These are phyloP conservation scores for Eubucco bourcierii DNA, from an alignment of 2,113 vertebrate genomes.

Conservation along the genomic window DNA sequence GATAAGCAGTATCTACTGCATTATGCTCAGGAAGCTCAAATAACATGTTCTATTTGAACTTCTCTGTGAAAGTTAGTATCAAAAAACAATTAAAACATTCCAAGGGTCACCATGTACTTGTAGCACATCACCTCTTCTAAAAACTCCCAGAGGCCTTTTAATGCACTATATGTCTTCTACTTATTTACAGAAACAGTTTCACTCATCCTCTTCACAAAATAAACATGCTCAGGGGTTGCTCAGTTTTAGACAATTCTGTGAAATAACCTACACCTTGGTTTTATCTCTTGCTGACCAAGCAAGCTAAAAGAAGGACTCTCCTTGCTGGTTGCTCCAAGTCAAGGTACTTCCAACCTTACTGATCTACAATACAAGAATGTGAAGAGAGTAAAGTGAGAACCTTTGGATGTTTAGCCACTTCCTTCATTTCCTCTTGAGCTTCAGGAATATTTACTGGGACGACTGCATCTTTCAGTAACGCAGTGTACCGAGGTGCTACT, in stretches of 20 bases:
- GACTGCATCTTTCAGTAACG: conserved; percentile 85
- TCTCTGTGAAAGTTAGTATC: not conserved
- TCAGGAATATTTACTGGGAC: conserved; percentile 85
- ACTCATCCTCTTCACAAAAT: not conserved
- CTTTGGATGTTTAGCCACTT: conserved; percentile 96
- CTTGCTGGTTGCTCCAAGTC: not conserved
- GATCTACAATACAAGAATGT: not conserved
- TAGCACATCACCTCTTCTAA: not conserved
- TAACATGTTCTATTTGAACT: not conserved
- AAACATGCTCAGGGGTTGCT: not conserved
- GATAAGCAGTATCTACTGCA: not conserved
- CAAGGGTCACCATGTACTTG: not conserved
- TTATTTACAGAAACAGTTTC: not conserved
- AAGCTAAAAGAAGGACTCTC: conserved; percentile 2
- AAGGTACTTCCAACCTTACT: not conserved
- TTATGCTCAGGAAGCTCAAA: not conserved
- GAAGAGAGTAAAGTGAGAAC: conserved; percentile 67
- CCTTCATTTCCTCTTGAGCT: conserved; percentile 88
- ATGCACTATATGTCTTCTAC: not conserved
- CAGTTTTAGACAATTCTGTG: not conserved
- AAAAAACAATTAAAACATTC: not conserved
- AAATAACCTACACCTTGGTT: not conserved
- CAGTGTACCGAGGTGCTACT: conserved; percentile 89
- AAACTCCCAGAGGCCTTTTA: not conserved
- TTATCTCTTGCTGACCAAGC: not conserved